Conservation (phyloP, 2,888 invertebrate genomes). For the Anoncus sp. region DNA sequence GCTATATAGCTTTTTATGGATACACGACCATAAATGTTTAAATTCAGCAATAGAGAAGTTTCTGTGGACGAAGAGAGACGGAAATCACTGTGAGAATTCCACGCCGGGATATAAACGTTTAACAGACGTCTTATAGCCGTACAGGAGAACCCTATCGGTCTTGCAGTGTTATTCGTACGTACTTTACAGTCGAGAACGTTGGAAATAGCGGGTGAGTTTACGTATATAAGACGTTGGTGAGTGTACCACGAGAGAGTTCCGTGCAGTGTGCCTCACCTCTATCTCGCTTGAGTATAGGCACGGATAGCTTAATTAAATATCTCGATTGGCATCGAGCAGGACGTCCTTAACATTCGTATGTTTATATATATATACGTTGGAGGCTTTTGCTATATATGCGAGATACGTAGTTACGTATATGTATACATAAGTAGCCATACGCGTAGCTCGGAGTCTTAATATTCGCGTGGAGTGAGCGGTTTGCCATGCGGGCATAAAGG, state of each 20-base stretch:
- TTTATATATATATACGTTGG: not conserved
- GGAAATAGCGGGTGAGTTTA: slow-evolving; percentile 20
- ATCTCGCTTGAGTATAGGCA: slow-evolving; percentile 49
- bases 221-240: slow-evolving; percentile 20
- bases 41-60: slow-evolving; percentile 12
- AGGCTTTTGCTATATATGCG: no score
- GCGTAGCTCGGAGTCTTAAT: slow-evolving; percentile 48
- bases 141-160: not conserved
- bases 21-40: slow-evolving; percentile 1
- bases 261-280: slow-evolving; percentile 50
- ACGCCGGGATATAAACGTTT: slow-evolving; percentile 56
- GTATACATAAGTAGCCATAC: slow-evolving; percentile 12
- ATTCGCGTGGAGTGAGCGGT: slow-evolving; percentile 53
- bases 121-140: slow-evolving; percentile 18
- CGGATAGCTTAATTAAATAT: slow-evolving; percentile 72
- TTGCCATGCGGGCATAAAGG: slow-evolving; percentile 30
- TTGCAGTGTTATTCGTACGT: not conserved
- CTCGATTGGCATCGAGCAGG: slow-evolving; percentile 64
- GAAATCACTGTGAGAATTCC: slow-evolving; percentile 57
- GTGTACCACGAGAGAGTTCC: slow-evolving; percentile 49
- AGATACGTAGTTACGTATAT: not conserved
- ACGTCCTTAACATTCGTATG: slow-evolving; percentile 41
- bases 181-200: slow-evolving; percentile 17
- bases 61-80: slow-evolving; percentile 33
- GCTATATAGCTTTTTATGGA: not conserved